These are phyloP conservation scores for Indri indri DNA, from an alignment of 2,113 vertebrate species.

Conservation along the genomic window DNA sequence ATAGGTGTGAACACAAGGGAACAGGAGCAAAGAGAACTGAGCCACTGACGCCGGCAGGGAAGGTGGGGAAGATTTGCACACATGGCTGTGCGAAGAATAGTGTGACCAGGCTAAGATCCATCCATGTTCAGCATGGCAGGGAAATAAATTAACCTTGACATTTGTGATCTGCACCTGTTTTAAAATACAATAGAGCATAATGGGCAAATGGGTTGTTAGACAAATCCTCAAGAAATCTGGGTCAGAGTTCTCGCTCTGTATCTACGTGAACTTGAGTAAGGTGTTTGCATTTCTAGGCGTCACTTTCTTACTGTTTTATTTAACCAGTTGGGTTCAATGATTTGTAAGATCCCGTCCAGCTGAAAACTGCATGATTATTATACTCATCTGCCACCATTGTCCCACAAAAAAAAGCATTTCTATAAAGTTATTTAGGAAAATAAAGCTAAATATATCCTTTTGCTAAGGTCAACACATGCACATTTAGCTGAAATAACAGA, in stretches of 20 bases:
- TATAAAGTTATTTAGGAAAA: not conserved
- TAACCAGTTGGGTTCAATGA: not conserved
- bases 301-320: not conserved
- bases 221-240: not conserved
- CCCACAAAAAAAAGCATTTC: not conserved
- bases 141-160: not conserved
- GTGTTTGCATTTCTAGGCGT: no score
- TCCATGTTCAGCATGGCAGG: not conserved
- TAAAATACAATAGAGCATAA: not conserved
- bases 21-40: not conserved
- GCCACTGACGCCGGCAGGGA: fast-evolving
- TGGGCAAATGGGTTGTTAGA: not conserved
- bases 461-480: not conserved
- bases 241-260: not conserved
- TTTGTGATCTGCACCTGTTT: not conserved
- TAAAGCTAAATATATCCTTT: not conserved
- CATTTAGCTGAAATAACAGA: not conserved
- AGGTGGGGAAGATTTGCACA: not conserved
- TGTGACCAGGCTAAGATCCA: not conserved
- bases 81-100: not conserved
- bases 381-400: not conserved
- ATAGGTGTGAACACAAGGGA: not conserved
- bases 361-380: not conserved
- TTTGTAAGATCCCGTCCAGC: not conserved
- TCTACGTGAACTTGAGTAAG: constrained; percentile 30